These are phyloP conservation scores for Papilio demoleus DNA, from an alignment of 2,888 invertebrate species.

Conservation along the genomic window DNA sequence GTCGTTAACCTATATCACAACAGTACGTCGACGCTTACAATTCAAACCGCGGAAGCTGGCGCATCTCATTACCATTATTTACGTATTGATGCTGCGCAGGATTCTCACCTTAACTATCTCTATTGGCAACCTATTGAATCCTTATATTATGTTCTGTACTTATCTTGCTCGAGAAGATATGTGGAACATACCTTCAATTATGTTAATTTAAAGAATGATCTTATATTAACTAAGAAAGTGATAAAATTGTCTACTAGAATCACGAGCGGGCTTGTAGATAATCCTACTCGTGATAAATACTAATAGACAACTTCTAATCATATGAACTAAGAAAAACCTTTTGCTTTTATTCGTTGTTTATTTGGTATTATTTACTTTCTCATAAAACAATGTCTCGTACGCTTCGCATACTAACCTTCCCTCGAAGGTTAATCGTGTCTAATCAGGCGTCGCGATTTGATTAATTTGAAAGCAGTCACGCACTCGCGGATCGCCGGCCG, in stretches of 20 bases:
- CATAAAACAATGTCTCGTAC: slow-evolving; percentile 9
- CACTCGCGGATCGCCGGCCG: slow-evolving; percentile 46
- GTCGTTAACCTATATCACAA: slow-evolving; percentile 62
- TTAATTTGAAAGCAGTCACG: slow-evolving; percentile 56
- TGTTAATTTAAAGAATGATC: no score
- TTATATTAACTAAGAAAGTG: no score
- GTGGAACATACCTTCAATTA: no score
- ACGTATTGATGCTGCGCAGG: slow-evolving; percentile 57
- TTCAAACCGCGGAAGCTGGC: slow-evolving; percentile 62
- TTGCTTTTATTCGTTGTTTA: background rate
- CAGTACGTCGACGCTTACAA: slow-evolving; percentile 56
- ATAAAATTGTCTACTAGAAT: no score
- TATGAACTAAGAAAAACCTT: background rate
- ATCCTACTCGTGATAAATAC: no score
- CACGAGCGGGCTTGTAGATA: no score
- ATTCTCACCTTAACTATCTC: slow-evolving; percentile 43
- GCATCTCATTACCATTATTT: slow-evolving; percentile 74
- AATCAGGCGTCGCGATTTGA: slow-evolving; percentile 52
- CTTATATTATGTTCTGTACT: slow-evolving; percentile 2
- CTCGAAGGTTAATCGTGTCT: slow-evolving; percentile 49
- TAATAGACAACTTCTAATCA: no score
- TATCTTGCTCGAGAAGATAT: no score
- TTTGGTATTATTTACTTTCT: slow-evolving; percentile 2
- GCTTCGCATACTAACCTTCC: slow-evolving; percentile 49
- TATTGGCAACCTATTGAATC: slow-evolving; percentile 40